Evolutionary conservation across 2,113 vertebrate species (phyloP).

Genomic region (Melospiza georgiana): DNA sequence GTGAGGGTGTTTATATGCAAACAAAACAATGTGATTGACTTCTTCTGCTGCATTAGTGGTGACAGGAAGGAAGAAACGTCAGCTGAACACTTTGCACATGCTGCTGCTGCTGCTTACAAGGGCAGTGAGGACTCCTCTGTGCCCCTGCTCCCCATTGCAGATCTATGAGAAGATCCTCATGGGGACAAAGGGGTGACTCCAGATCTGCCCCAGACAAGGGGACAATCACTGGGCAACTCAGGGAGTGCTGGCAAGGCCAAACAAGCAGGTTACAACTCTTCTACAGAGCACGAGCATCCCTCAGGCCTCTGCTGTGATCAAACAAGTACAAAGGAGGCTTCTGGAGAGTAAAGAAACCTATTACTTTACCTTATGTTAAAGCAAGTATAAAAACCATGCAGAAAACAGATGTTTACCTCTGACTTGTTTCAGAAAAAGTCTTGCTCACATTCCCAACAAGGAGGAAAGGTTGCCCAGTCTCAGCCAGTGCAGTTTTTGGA

Average conservation of each 20-base stretch:
- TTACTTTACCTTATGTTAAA: background rate
- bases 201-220: background rate
- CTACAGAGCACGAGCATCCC: background rate
- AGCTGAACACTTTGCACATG: background rate
- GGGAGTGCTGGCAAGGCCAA: background rate
- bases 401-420: background rate
- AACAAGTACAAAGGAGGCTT: fast-evolving
- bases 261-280: background rate
- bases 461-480: background rate
- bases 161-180: background rate
- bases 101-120: background rate
- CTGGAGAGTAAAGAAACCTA: background rate
- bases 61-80: background rate
- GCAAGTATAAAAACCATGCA: background rate
- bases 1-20: fast-evolving
- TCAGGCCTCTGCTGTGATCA: background rate
- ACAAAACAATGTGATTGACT: background rate
- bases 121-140: background rate
- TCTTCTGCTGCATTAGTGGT: background rate
- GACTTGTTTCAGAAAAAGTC: background rate
- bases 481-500: background rate
- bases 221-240: background rate
- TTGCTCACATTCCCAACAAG: background rate
- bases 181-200: background rate
- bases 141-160: too few relatives aligned